These are phyloP conservation scores for Phoebastria nigripes DNA, from an alignment of 2,797 vertebrate genomes.

Conservation along the genomic window DNA sequence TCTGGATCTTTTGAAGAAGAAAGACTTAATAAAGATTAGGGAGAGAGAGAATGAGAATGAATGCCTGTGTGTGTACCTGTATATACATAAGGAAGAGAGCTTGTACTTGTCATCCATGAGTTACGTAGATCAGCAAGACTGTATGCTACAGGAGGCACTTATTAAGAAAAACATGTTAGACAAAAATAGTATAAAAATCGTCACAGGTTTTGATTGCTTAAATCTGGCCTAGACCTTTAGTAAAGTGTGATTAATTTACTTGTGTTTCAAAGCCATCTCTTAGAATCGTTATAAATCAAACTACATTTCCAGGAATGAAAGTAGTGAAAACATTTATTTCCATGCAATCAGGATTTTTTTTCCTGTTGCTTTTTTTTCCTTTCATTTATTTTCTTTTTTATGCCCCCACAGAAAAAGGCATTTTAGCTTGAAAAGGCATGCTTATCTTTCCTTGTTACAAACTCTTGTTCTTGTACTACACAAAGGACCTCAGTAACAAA, in stretches of 20 bases:
- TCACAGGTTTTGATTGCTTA: background rate
- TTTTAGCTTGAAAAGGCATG: background rate
- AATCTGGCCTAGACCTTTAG: background rate
- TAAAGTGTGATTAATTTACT: background rate
- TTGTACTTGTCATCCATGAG: background rate
- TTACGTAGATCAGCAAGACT: background rate
- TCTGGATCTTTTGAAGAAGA: background rate
- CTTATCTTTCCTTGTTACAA: constrained; percentile 6
- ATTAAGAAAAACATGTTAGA: background rate
- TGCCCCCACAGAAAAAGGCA: fast-evolving
- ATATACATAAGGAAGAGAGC: background rate
- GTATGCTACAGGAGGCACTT: background rate
- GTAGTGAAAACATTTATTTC: background rate
- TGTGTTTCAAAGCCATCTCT: background rate
- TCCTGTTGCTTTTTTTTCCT: background rate
- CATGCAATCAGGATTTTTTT: background rate
- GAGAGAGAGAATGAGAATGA: background rate
- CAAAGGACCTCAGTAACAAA: constrained; percentile 36
- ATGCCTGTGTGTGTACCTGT: background rate
- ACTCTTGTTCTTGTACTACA: background rate
- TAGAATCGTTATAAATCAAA: background rate
- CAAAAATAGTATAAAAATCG: background rate
- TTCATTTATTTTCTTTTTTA: background rate
- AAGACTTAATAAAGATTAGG: background rate
- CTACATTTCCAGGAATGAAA: background rate